Percentiles rank a stretch among this genome's conserved stretches.
Evolutionary conservation across 2,113 vertebrate species (phyloP).

Genomic region (Campylomormyrus tamandua): DNA sequence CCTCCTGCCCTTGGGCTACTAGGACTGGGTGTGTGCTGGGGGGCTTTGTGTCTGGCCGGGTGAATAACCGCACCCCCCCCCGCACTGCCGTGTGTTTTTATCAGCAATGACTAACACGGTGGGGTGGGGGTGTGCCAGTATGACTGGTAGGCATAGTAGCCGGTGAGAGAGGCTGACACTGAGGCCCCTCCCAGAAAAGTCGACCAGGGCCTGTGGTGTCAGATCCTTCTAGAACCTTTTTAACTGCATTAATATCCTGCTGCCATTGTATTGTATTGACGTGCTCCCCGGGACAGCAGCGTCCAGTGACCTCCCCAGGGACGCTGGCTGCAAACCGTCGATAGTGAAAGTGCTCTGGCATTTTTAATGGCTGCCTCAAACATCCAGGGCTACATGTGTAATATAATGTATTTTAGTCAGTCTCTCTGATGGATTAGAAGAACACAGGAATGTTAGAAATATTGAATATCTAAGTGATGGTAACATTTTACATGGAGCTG

Average conservation of each 20-base stretch:
- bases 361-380: not conserved
- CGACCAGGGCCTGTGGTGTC: not conserved
- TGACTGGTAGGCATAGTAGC: not conserved
- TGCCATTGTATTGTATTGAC: not conserved
- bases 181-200: not conserved
- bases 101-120: not conserved
- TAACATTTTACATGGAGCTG: not conserved
- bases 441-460: not conserved
- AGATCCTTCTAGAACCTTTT: not conserved
- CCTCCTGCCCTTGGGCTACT: not conserved
- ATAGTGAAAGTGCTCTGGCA: not conserved
- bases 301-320: not conserved
- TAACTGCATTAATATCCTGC: not conserved
- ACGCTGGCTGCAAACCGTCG: not conserved
- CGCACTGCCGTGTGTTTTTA: not conserved
- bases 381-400: not conserved
- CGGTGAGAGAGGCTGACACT: not conserved
- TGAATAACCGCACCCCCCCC: constrained; percentile 31
- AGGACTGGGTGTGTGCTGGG: not conserved
- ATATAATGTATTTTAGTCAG: not conserved
- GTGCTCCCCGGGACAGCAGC: not conserved
- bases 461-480: not conserved
- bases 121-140: not conserved
- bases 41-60: constrained; percentile 37
- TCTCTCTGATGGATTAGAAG: not conserved